Conservation (phyloP, 2,888 invertebrate species). For the Caenorhabditis zanzibari region DNA sequence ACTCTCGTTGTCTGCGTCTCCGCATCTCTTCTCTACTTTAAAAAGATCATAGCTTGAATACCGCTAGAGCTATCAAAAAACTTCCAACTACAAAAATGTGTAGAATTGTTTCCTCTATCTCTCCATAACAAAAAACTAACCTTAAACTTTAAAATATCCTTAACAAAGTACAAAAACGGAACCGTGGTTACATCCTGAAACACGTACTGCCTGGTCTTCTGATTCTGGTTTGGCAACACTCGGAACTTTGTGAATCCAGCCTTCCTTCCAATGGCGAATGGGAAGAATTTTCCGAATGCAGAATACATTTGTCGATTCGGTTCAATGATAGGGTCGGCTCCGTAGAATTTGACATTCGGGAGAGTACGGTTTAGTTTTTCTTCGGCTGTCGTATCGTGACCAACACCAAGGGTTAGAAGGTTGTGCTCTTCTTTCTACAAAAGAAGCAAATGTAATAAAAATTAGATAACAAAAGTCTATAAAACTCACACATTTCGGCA, state of each 20-base stretch:
- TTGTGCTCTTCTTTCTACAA: slow-evolving; percentile 29
- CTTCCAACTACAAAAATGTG: too few species aligned
- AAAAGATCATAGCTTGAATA: too few species aligned
- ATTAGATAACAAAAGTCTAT: too few species aligned
- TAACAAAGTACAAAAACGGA: slow-evolving; percentile 37
- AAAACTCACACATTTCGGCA: slow-evolving; percentile 50
- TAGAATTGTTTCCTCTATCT: neutral
- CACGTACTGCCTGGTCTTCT: slow-evolving; percentile 37
- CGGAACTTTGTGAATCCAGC: slow-evolving; percentile 39
- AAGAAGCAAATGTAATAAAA: neutral
- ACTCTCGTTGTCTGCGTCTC: too few species aligned
- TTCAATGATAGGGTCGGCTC: slow-evolving; percentile 68
- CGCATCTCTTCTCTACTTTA: too few species aligned
- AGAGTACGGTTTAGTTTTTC: slow-evolving; percentile 24
- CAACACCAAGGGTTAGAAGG: slow-evolving; percentile 38
- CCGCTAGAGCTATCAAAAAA: neutral
- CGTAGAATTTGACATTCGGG: slow-evolving; percentile 50
- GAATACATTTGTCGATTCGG: slow-evolving; percentile 60
- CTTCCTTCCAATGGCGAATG: slow-evolving; percentile 58
- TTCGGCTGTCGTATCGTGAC: slow-evolving; percentile 51
- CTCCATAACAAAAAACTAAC: neutral
- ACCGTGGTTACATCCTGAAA: slow-evolving; percentile 61
- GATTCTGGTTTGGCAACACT: slow-evolving; percentile 58
- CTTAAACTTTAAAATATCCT: slow-evolving; percentile 30
- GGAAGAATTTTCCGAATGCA: slow-evolving; percentile 57